These are phyloP conservation scores for Fulmarus glacialis DNA, from an alignment of 2,113 vertebrate genomes.

Conservation along the genomic window DNA sequence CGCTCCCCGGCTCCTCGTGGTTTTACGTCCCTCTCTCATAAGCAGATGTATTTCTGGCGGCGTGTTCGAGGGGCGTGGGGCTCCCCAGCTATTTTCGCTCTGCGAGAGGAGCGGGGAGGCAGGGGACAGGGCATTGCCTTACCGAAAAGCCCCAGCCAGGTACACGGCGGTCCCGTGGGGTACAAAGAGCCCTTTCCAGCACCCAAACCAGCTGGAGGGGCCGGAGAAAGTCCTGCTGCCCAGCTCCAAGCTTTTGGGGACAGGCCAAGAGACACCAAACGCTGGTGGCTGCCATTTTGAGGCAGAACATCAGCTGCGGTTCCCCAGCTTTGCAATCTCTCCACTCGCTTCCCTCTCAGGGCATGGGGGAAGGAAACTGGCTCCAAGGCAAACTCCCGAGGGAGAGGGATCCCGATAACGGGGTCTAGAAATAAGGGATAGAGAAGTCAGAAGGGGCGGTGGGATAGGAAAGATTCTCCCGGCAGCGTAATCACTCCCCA, in stretches of 20 bases:
- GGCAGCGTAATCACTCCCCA: background rate
- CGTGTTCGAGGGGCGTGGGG: background rate
- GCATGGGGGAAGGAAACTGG: background rate
- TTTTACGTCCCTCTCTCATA: constrained; percentile 60
- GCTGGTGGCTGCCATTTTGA: background rate
- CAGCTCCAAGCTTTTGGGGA: background rate
- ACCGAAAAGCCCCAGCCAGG: background rate
- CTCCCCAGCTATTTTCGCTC: background rate
- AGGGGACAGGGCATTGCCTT: background rate
- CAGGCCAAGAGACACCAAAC: background rate
- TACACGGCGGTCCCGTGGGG: rapidly evolving
- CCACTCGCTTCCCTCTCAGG: rapidly evolving
- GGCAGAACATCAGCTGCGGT: background rate
- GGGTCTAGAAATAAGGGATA: background rate
- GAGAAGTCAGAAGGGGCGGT: background rate
- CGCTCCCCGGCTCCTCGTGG: background rate
- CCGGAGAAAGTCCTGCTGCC: background rate
- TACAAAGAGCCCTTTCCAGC: background rate
- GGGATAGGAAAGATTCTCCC: background rate
- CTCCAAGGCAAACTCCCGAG: background rate
- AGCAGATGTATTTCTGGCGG: constrained; percentile 3
- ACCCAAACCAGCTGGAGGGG: background rate
- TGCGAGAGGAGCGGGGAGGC: rapidly evolving
- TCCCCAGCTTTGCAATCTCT: background rate
- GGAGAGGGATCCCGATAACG: background rate